Evolutionary conservation across 2,888 invertebrate genomes (phyloP), one percentile per base, ranked within the genome.

Genomic region (Antitype chi): DNA sequence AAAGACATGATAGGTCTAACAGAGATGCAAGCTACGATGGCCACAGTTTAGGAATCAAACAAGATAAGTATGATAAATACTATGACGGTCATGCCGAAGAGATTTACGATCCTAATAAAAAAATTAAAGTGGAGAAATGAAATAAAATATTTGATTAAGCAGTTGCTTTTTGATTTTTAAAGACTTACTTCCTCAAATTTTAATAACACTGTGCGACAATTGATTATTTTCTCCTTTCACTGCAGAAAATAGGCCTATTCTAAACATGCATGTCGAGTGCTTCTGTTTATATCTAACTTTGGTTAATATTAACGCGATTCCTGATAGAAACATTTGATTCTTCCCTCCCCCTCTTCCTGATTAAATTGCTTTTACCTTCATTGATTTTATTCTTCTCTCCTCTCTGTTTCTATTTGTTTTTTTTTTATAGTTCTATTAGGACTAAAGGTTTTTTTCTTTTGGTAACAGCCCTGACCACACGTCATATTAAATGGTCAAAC

Each of bases 111-210:
- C 75, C 84, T 64, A 55, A 85, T 52, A 73, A 78, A 38, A 80
- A 73, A 70, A 83, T 78, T 15, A 88, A 82, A 80, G 32, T 38
- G 11, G 80, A 80, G 9, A 72, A 82, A 77, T 86, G 74, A 80
- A 80, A 59, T 15, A 23, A 6, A 1, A 25, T 11, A 25, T 64
- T 49, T 53, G 20, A 17, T 2, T 17, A n/a, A 60, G 4, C 9
- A 43, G 15, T 49, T 68, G 57, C 2, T 17, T 57, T 74, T 68
- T 47, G 25, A 17, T 47, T 62, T 59, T n/a, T 38, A 38, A 38
- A 38, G 3, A 6, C 23, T 6, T 43, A 7, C 20, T n/a, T 28
- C 17, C 3, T 25, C 23, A 11, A 62, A 70, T 25, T 47, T 47
- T 52, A 53, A 38, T 52, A 70, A 53, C 23, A 17, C 17, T 8